Base-by-base conservation (phyloP, 1,140 invertebrate species). In the Manduca sexta region DNA sequence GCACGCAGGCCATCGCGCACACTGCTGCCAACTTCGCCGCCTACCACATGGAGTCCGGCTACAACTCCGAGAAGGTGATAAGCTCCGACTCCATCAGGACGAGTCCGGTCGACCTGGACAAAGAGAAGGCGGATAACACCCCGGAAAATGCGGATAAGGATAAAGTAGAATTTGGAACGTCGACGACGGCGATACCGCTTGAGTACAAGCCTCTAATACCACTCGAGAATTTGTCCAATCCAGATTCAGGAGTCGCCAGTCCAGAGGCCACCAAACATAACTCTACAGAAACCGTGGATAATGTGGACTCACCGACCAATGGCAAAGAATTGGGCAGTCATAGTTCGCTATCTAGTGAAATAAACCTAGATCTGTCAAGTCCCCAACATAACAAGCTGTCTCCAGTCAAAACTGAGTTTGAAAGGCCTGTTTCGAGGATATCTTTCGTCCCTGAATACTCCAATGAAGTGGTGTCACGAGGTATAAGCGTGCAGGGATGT, bases 61-160 rank as follows among this genome's bases (percentile, higher is more conserved):
- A 93, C 59, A 92, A 91, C 79, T 92, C 91, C 0, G 91, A 92
- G 57, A 92, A 92, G 65, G 83, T 86, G 53, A 61, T 88, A 73
- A 69, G 79, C 73, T 56, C 81, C 0, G 81, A 86, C 40, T 86
- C 82, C 30, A 82, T 85, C 21, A 63, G 88, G 14, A 74, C 87
- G 15, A 90, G 88, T 72, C 89, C 89, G 0, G 84, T 87, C 0
- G 79, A 83, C 18, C 47, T 77, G 15, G 74, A 77, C 34, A 83
- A 85, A 31, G 88, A 90, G 49, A 90, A 90, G 55, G 74, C 77
- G 0, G 88, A 88, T 47, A 82, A 84, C 51, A 87, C 86, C 2
- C 88, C 88, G 0, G 88, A 89, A 56, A 68, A 86, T 43, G 60
- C 84, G 21, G 86, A 89, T 48, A 89, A 89, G 43, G 87, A 88